Base-by-base conservation (phyloP, 2,888 invertebrate genomes). In the Cheiracanthium punctorium region DNA sequence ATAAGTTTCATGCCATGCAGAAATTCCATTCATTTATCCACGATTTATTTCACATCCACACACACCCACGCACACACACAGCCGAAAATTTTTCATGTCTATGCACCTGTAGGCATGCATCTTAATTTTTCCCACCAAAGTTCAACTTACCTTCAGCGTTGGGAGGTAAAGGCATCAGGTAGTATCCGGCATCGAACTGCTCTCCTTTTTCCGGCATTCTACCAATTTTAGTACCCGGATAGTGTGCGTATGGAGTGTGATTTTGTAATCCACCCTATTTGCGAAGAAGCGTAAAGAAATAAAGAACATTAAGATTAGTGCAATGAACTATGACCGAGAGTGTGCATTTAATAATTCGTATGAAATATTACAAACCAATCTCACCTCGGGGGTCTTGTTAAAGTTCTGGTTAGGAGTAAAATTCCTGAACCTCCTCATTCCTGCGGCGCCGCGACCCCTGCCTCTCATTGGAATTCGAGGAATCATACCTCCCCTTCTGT, bases 401-500 rank as follows among this genome's bases (percentile, higher is more conserved):
- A 65, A 72, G 29, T 85, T 85, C 0, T 72, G 17, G n/a, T 52
- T 52, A 5, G 77, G 69, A 24, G 37, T 33, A 29, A 52, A 80
- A 33, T 41, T 77, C 41, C 87, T 70, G 12, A 73, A 77, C 1
- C 72, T 71, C 20, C 81, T 58, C 7, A 87, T 67, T 20, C 87
- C 87, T 1, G 87, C 87, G 1, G 87, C 87, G 1, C 87, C 87
- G 32, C 87, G 58, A 14, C 73, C 72, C 24, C 81, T 69, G 12
- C 58, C 77, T 30, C 87, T 65, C n/a, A 81, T 2, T 0, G 77
- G 52, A 10, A 72, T 30, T 24, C 81, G n/a, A 28, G 65, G 72
- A 2, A 87, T n/a, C 30, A 87, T n/a, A 24, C 77, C 81, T 28
- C 87, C 73, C 32, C 80, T 87, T 32, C 80, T 87, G 28, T 14